Evolutionary conservation across 35 echinoderm and acorn worm species (phyloP).

Genomic region (Apostichopus californicus): DNA sequence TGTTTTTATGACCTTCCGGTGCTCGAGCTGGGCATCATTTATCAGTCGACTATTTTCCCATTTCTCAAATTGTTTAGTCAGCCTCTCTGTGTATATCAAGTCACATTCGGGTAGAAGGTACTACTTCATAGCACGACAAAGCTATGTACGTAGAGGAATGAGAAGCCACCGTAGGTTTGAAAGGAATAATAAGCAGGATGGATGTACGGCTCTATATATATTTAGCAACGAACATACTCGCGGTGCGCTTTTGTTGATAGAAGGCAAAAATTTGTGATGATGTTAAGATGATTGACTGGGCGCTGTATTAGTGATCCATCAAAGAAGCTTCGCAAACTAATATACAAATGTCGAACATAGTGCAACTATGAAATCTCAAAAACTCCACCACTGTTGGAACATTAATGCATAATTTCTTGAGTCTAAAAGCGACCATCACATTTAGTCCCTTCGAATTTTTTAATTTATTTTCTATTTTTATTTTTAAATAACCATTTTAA

Average conservation of each 20-base stretch:
- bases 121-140: background rate
- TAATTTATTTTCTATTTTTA: too few species aligned
- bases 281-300: background rate
- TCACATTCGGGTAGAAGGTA: background rate
- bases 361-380: background rate
- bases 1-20: constrained; percentile 37
- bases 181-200: background rate
- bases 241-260: background rate
- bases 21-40: constrained; percentile 17
- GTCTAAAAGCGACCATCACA: too few species aligned
- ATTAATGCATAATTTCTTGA: too few species aligned
- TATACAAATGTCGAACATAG: background rate
- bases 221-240: background rate
- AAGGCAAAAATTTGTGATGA: background rate
- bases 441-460: too few species aligned
- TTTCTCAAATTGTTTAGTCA: constrained; percentile 25
- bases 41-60: constrained; percentile 9
- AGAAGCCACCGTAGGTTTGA: background rate
- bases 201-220: background rate
- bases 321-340: background rate
- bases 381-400: too few species aligned
- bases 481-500: too few species aligned
- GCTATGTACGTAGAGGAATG: background rate
- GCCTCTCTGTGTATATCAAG: constrained; percentile 24
- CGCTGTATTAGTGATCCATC: background rate